phyloP scores from a whole-genome alignment of 2,888 invertebrate species.

The Dugesia japonica region DNA sequence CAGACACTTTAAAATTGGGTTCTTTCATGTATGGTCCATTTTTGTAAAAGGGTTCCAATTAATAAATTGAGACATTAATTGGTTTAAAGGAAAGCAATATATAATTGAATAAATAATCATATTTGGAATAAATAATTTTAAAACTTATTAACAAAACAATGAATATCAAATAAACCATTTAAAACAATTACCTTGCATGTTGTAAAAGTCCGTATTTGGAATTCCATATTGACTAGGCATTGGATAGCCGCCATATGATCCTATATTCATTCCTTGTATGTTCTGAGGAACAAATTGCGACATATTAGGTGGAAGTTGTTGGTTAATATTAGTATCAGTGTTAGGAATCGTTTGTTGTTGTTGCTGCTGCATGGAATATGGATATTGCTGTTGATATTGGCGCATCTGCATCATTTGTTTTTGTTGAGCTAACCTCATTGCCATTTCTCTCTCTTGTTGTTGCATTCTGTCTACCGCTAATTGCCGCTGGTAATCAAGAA shows the following conservation, averaged over 20 bases:
- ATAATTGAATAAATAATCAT: no score
- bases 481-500: conserved; percentile 73
- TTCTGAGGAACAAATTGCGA: neutral
- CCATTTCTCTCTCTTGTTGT: conserved; percentile 79
- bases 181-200: no score
- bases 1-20: no score
- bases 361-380: conserved; percentile 27
- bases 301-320: neutral
- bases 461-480: conserved; percentile 77
- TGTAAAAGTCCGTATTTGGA: neutral
- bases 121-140: no score
- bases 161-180: no score
- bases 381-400: conserved; percentile 37
- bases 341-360: neutral
- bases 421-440: conserved; percentile 72
- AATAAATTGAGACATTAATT: no score
- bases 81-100: no score
- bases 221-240: conserved; percentile 14
- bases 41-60: no score
- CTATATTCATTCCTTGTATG: neutral
- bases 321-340: neutral
- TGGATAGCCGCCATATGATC: neutral
- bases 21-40: no score
- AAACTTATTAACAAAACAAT: no score
- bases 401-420: conserved; percentile 44